Evolutionary conservation across 2,113 vertebrate genomes (phyloP), one percentile per base, ranked within the genome.

Genomic region (Xiphias gladius): DNA sequence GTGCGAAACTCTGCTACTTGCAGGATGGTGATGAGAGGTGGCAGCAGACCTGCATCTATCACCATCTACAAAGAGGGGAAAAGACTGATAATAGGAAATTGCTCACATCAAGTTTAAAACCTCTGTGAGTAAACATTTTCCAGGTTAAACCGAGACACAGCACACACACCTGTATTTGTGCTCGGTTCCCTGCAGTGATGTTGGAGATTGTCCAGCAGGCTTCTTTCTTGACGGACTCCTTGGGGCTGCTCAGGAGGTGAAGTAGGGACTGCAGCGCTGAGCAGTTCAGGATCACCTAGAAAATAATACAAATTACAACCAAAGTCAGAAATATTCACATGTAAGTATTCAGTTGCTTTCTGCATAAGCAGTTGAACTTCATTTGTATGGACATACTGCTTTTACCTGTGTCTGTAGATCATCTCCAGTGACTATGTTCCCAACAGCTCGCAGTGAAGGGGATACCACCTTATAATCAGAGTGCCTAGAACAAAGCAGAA

Each of bases 201-300:
- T 99, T 99, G 79, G 98, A 99, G 94, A 99, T 98, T 79, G 98
- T 99, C 98, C 98, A 99, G 92, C 98, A 99, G 1, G 98, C 98
- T 91, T 99, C 98, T 80, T 99, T 99, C 93, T 99, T 99, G 90
- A 99, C 99, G 28, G 98, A 99, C 89, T 99, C 98, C 92, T 99
- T 99, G 24, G 97, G 97, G 93, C 97, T 99, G 94, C 96, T 98
- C 83, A 99, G 94, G 79, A 99, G 96, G 88, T 99, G 97, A 89
- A 98, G 95, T 83, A 99, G 96, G 90, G 97, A 98, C 94, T 99
- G 97, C 88, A 99, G 95, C 19, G 97, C 98, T 76, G 97, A 98
- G 86, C 98, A 99, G 93, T 99, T 99, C 92, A 99, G 94, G 94
- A 99, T 99, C 86, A 99, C 98, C 98, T 99, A 82, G 48, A 92